These are phyloP conservation scores for Ametastegia equiseti DNA, from an alignment of 2,888 invertebrate species.

Conservation along the genomic window DNA sequence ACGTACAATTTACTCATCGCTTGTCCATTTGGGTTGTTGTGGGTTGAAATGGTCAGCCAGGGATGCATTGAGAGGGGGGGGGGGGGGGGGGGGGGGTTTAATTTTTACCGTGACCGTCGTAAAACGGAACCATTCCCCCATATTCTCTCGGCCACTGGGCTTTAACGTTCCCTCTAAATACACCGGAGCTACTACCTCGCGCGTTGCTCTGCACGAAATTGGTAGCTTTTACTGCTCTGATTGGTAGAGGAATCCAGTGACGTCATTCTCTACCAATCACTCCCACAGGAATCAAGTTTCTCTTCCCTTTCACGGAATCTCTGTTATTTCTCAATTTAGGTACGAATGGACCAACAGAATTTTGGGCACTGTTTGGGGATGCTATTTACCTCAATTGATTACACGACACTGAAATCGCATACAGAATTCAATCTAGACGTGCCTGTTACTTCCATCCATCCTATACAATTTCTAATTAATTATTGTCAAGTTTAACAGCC, in stretches of 20 bases:
- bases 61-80: slow-evolving; percentile 12
- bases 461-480: background rate
- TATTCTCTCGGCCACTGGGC: background rate
- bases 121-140: slow-evolving; percentile 3
- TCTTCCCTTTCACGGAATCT: background rate
- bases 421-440: slow-evolving; percentile 2
- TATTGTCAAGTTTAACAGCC: too few relatives aligned
- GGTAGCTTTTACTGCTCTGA: background rate
- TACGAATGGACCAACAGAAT: background rate
- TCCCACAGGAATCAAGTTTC: background rate
- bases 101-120: slow-evolving; percentile 33
- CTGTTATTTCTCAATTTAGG: background rate
- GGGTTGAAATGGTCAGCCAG: slow-evolving; percentile 15
- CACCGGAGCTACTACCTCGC: background rate
- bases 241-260: slow-evolving; percentile 22
- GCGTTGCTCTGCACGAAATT: slow-evolving; percentile 14
- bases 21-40: slow-evolving; percentile 27
- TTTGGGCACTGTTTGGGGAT: slow-evolving; percentile 6
- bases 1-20: slow-evolving; percentile 38
- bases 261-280: slow-evolving; percentile 14
- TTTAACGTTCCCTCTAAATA: slow-evolving; percentile 33
- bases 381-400: slow-evolving; percentile 16
- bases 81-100: slow-evolving; percentile 8
- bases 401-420: background rate
- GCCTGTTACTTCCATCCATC: too few relatives aligned